Percentiles rank a stretch among this genome's conserved stretches.
phyloP scores from a whole-genome alignment of 1,140 invertebrate genomes.

The Diuraphis noxia region DNA sequence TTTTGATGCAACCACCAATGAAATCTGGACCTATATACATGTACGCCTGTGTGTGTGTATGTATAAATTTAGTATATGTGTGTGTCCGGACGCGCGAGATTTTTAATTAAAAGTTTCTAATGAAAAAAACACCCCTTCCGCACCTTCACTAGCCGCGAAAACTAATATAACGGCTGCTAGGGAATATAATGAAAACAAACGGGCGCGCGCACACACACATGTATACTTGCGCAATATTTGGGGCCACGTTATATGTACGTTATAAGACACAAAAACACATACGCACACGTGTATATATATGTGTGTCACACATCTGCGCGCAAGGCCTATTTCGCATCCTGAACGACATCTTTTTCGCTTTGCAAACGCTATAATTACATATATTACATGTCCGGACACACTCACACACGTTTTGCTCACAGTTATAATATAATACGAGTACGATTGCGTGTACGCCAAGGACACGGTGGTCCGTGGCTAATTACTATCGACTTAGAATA shows the following conservation, averaged over 20 bases:
- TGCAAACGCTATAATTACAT: conserved; percentile 2
- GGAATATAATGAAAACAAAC: conserved; percentile 54
- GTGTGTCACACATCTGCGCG: neutral
- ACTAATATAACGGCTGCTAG: conserved; percentile 52
- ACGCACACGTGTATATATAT: neutral
- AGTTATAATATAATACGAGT: neutral
- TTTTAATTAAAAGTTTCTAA: conserved; percentile 54
- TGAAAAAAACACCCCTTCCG: conserved; percentile 48
- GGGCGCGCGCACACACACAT: neutral
- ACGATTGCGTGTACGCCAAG: neutral
- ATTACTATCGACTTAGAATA: neutral
- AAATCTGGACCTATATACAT: conserved; percentile 45
- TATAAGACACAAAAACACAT: conserved; percentile 1
- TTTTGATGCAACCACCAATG: neutral
- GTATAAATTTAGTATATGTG: neutral
- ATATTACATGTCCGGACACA: neutral
- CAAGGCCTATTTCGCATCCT: neutral
- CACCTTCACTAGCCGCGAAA: conserved; percentile 4
- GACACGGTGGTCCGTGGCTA: neutral
- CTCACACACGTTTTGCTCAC: neutral
- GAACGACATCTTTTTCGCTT: conserved; percentile 10
- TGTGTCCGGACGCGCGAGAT: conserved; percentile 39
- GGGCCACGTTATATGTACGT: neutral
- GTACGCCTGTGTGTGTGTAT: neutral
- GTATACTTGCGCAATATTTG: conserved; percentile 23